These are phyloP conservation scores for Drosophila austrosaltans DNA, from an alignment of 2,888 invertebrate species.

Conservation along the genomic window DNA sequence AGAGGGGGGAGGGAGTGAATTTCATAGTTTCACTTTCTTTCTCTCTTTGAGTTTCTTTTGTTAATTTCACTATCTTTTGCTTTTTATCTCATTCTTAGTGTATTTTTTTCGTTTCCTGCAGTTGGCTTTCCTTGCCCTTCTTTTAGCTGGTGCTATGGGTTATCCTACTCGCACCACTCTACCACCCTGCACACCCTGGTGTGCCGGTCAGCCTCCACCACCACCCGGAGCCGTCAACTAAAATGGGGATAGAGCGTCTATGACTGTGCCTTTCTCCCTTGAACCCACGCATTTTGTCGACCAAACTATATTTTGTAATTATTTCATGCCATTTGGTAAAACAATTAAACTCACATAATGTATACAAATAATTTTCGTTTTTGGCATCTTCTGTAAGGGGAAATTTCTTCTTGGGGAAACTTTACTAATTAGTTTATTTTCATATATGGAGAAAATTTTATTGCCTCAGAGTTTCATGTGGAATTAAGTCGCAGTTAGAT, in stretches of 20 bases:
- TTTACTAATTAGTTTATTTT: constrained; percentile 48
- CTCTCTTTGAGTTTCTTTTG: background rate
- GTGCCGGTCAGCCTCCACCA: constrained; percentile 56
- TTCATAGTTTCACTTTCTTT: background rate
- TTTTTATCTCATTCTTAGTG: background rate
- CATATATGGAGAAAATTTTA: constrained; percentile 40
- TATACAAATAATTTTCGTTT: constrained; percentile 52
- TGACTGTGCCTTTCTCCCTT: background rate
- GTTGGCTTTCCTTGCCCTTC: constrained; percentile 51
- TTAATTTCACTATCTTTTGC: background rate
- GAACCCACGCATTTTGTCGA: background rate
- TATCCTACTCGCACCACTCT: constrained; percentile 12
- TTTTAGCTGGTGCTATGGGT: constrained; percentile 29
- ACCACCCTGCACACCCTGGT: constrained; percentile 62
- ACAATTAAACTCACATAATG: constrained; percentile 64
- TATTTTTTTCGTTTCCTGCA: constrained; percentile 9
- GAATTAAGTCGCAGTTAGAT: constrained; percentile 30
- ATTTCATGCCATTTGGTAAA: constrained; percentile 56
- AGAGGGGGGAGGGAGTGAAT: background rate
- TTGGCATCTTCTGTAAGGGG: constrained; percentile 20
- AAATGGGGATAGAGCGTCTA: background rate
- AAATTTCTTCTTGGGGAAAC: constrained; percentile 13
- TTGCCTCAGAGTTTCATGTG: constrained; percentile 19
- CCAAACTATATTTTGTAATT: constrained; percentile 45
- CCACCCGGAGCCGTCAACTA: constrained; percentile 58